Evolutionary conservation across 2,888 invertebrate genomes (phyloP).

Genomic region (Helobdella robusta): DNA sequence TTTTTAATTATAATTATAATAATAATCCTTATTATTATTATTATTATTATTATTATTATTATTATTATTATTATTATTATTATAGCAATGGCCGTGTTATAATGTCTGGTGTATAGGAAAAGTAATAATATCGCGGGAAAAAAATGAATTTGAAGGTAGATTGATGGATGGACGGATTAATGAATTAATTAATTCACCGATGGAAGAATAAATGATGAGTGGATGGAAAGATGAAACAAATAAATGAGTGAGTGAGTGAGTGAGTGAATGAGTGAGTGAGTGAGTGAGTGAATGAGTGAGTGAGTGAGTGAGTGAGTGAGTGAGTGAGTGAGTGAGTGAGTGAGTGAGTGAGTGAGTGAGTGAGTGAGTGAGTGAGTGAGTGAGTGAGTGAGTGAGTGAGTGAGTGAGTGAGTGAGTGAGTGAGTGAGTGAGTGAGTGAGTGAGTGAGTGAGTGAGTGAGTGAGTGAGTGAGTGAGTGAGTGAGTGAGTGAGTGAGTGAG

Average conservation of each 20-base stretch:
- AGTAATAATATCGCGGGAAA: no score
- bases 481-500: slow-evolving; percentile 29
- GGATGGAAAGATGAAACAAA: slow-evolving; percentile 32
- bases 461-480: slow-evolving; percentile 29
- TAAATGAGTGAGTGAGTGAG: background rate
- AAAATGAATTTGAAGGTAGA: background rate
- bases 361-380: slow-evolving; percentile 30
- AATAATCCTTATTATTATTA: no score
- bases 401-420: slow-evolving; percentile 29
- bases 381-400: slow-evolving; percentile 30
- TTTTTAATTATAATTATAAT: no score
- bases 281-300: background rate
- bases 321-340: slow-evolving; percentile 1
- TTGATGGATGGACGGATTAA: slow-evolving; percentile 9
- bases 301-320: slow-evolving; percentile 4
- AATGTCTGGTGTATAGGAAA: no score
- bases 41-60: background rate
- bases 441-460: slow-evolving; percentile 30
- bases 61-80: background rate
- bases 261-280: background rate
- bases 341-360: slow-evolving; percentile 27
- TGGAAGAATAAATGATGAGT: no score
- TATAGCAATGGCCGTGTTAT: background rate
- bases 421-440: slow-evolving; percentile 29
- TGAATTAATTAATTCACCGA: no score